These are phyloP conservation scores for Oreochromis niloticus DNA, from an alignment of 2,113 vertebrate species.

Conservation along the genomic window DNA sequence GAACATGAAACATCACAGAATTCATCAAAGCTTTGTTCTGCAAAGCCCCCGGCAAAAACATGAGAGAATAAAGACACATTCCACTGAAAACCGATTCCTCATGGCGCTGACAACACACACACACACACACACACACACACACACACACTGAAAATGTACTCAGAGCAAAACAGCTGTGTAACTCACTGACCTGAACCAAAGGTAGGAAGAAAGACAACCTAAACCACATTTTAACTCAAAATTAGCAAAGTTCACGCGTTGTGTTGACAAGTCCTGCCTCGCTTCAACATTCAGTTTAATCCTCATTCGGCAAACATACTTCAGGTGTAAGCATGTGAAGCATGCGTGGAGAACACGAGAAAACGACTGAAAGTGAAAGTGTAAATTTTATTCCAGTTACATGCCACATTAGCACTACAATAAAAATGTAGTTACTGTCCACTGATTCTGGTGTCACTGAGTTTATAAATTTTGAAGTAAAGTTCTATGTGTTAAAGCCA, in stretches of 20 bases:
- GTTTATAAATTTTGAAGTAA: not conserved
- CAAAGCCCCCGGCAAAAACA: not conserved
- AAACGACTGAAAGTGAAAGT: not conserved
- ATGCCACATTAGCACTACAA: not conserved
- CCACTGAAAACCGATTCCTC: conserved; percentile 41
- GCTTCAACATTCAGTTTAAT: not conserved
- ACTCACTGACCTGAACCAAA: not conserved
- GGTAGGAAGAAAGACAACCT: not conserved
- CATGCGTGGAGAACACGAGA: not conserved
- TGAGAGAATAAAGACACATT: conserved; percentile 29
- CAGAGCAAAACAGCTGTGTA: not conserved
- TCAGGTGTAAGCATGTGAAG: not conserved
- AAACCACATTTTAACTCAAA: not conserved
- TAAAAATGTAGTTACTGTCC: not conserved
- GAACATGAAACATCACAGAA: conserved; percentile 21
- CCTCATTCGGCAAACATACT: not conserved
- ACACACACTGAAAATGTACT: not conserved
- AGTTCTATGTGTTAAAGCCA: not conserved
- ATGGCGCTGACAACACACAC: not conserved
- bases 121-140: not conserved
- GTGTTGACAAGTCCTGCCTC: not conserved
- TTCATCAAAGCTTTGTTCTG: conserved; percentile 22
- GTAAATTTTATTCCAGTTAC: not conserved
- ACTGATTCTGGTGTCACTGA: not conserved
- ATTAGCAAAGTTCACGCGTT: not conserved